Conservation (phyloP, 2,888 invertebrate genomes). For the Drosophila kambysellisi region DNA sequence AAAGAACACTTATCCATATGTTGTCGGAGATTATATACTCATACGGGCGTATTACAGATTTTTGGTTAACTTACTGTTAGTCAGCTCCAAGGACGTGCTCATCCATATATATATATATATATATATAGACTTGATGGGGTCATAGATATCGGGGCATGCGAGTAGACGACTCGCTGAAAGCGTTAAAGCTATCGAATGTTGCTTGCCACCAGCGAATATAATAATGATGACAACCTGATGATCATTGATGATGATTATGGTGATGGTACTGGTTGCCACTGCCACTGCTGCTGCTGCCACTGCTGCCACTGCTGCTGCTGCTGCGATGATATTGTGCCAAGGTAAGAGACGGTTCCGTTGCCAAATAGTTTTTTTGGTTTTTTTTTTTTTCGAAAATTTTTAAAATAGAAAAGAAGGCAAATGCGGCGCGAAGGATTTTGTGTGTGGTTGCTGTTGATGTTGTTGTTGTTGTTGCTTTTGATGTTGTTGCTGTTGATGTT, state of each 20-base stretch:
- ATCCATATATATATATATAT: neutral
- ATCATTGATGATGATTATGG: constrained; percentile 25
- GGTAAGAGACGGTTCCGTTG: constrained; percentile 73
- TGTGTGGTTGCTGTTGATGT: constrained; percentile 4
- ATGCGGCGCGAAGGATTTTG: constrained; percentile 58
- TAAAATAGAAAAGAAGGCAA: constrained; percentile 61
- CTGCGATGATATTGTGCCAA: constrained; percentile 74
- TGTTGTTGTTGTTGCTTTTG: constrained; percentile 1
- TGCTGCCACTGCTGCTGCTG: constrained; percentile 19
- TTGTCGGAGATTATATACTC: neutral
- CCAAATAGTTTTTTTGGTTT: constrained; percentile 53
- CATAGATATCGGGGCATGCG: neutral
- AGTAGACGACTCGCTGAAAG: neutral
- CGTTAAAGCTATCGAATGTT: constrained; percentile 63
- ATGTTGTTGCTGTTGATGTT: constrained; percentile 1
- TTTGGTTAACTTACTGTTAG: neutral
- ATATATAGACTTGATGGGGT: neutral
- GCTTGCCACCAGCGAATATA: constrained; percentile 30
- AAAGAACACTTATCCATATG: constrained; percentile 5
- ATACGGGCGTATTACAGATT: neutral
- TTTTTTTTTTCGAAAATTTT: constrained; percentile 46
- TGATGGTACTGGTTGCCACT: constrained; percentile 20
- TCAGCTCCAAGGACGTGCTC: neutral
- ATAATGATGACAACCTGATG: constrained; percentile 34
- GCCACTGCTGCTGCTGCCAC: constrained; percentile 20